Base-by-base conservation (phyloP, 2,113 vertebrate genomes). In the Mesembrinibis cayennensis region DNA sequence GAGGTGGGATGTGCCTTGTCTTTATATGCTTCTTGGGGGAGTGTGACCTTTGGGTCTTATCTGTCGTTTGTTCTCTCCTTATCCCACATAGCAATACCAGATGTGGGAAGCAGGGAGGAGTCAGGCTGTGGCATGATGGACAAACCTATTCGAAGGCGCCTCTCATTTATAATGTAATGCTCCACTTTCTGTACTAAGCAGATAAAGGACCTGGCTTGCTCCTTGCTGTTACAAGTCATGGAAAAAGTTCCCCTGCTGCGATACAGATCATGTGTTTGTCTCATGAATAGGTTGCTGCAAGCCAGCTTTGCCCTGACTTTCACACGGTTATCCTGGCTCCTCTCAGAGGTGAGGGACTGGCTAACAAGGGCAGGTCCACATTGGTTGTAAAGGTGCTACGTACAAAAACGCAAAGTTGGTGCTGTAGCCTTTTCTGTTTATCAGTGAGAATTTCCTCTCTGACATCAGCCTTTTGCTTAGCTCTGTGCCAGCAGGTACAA, bases 181-280 rank as follows among this genome's bases (percentile, higher is more conserved):
- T 83, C 70, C 19, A 10, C 74, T 89, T 96, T 94, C 87, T 88
- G 42, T 63, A 38, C 16, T 7, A 53, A 88, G 87, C 0, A 76
- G 91, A 72, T 94, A 87, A 95, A 93, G 87, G 36, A 91, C 52
- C 91, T 58, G 74, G 53, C 87, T 90, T 73, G 38, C 23, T 95
- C 81, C 89, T 91, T 79, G 40, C 83, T 82, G 36, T 89, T 89
- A 56, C 81, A 49, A 85, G 81, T 73, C 73, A 45, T 95, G 96
- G 96, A 97, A 97, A 90, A 97, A 95, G 61, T 87, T 95, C 55
- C 79, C 72, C 63, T 32, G 82, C 92, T 90, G 76, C 0, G 25
- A 47, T 62, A 36, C 29, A 45, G 82, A 95, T 95, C 92, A 8
- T 90, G 77, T 96, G 91, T 93, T 95, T 70, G 69, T 42, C 69